phyloP scores from a whole-genome alignment of 2,113 vertebrate genomes.

The Elanoides forficatus region DNA sequence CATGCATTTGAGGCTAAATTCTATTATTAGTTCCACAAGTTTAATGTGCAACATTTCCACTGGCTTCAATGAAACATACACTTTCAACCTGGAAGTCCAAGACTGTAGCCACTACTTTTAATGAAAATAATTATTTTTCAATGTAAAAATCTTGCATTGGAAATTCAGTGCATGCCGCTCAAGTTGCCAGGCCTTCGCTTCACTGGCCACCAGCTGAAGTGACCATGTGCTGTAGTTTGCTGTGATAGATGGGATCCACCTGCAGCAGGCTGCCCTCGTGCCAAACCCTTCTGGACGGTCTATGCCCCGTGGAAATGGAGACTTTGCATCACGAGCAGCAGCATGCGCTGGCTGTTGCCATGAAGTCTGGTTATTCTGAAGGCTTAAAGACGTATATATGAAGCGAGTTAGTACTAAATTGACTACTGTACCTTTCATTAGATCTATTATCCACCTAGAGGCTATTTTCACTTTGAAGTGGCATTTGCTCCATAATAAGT shows the following conservation, averaged over 20 bases:
- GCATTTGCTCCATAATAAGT: slow-evolving; percentile 51
- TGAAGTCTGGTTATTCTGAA: not conserved
- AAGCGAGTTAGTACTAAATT: not conserved
- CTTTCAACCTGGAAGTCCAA: not conserved
- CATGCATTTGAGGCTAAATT: not conserved
- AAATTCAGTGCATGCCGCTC: not conserved
- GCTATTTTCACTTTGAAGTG: slow-evolving; percentile 63
- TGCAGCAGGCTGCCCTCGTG: not conserved
- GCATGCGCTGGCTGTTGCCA: not conserved
- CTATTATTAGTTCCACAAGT: not conserved
- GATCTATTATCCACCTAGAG: slow-evolving; percentile 38
- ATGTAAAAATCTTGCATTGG: not conserved
- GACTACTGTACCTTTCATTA: not conserved
- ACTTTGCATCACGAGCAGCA: fast-evolving
- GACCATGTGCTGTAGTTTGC: not conserved
- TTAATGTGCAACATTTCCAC: not conserved
- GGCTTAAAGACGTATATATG: not conserved
- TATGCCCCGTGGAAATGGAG: not conserved
- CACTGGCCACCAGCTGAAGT: not conserved
- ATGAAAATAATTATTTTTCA: not conserved
- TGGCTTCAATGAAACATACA: not conserved
- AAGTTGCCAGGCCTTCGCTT: not conserved
- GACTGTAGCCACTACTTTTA: not conserved
- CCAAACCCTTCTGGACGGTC: not conserved
- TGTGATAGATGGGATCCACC: not conserved